A percentile compares a stretch with the other conserved stretches of the same genome.
Evolutionary conservation across 2,113 vertebrate genomes (phyloP).

Genomic region (Paramormyrops kingsleyae): DNA sequence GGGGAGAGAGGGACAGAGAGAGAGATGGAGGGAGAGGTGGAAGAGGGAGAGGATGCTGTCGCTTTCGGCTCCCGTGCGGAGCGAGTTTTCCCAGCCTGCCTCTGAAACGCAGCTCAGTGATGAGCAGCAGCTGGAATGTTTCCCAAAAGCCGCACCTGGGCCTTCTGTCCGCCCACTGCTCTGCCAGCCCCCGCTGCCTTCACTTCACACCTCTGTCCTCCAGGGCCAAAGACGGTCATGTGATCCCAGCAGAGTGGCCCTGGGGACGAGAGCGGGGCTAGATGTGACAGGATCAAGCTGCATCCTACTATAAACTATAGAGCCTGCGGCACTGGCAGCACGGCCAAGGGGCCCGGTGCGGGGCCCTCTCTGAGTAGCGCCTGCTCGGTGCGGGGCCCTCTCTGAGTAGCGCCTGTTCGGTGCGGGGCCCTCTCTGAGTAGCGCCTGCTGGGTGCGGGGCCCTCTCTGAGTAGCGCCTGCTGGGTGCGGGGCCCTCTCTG

Average conservation of each 20-base stretch:
- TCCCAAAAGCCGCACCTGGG: background rate
- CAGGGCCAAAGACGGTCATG: background rate
- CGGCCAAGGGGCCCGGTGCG: too few species aligned
- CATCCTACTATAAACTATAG: too few species aligned
- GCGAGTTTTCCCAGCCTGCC: background rate
- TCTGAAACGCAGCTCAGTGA: background rate
- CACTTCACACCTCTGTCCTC: background rate
- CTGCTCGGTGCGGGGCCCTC: too few species aligned
- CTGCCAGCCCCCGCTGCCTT: background rate
- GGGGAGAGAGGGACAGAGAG: background rate
- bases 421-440: too few species aligned
- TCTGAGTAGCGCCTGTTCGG: too few species aligned
- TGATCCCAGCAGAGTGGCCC: background rate
- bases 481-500: background rate
- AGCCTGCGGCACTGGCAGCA: too few species aligned
- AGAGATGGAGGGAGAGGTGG: background rate
- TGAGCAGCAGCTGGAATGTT: background rate
- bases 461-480: background rate
- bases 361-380: too few species aligned
- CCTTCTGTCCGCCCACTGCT: background rate
- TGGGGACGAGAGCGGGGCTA: background rate
- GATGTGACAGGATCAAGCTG: background rate
- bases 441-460: too few species aligned
- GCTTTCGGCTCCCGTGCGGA: background rate
- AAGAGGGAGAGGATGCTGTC: background rate